phyloP scores from a whole-genome alignment of 2,888 invertebrate genomes.

The Dorcus parallelipipedus region DNA sequence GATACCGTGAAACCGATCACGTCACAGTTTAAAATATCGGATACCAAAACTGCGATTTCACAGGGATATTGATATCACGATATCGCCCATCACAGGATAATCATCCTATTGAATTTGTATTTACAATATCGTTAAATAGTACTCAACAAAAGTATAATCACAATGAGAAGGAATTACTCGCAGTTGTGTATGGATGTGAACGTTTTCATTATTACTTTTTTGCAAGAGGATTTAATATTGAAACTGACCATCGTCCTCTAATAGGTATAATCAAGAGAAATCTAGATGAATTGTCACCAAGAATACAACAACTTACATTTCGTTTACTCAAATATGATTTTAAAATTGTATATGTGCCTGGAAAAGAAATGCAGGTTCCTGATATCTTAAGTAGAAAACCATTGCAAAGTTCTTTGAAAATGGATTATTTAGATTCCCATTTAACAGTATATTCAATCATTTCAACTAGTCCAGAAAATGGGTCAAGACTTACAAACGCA shows the following conservation, averaged over 20 bases:
- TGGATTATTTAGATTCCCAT: no score
- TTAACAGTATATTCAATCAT: background rate
- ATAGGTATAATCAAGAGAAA: background rate
- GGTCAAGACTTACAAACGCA: slow-evolving; percentile 2
- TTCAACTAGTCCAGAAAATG: background rate
- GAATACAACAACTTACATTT: no score
- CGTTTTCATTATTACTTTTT: slow-evolving; percentile 6
- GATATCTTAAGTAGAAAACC: no score
- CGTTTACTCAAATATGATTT: background rate
- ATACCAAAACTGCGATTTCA: no score
- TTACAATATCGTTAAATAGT: slow-evolving; percentile 19
- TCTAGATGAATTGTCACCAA: no score
- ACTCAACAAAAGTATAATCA: slow-evolving; percentile 27
- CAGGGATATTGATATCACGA: no score
- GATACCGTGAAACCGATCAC: no score
- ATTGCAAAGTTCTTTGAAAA: no score
- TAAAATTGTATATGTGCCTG: no score
- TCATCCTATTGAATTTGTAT: slow-evolving; percentile 21
- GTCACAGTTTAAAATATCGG: no score
- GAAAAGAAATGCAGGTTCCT: no score
- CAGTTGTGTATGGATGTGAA: no score
- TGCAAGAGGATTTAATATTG: slow-evolving; percentile 12
- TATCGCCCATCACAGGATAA: background rate
- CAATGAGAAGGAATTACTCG: slow-evolving; percentile 32
- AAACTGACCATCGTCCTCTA: slow-evolving; percentile 25